A percentile compares a stretch with the other conserved stretches of the same genome.
Conservation (phyloP, 1,140 invertebrate genomes). For the Listronotus bonariensis region DNA sequence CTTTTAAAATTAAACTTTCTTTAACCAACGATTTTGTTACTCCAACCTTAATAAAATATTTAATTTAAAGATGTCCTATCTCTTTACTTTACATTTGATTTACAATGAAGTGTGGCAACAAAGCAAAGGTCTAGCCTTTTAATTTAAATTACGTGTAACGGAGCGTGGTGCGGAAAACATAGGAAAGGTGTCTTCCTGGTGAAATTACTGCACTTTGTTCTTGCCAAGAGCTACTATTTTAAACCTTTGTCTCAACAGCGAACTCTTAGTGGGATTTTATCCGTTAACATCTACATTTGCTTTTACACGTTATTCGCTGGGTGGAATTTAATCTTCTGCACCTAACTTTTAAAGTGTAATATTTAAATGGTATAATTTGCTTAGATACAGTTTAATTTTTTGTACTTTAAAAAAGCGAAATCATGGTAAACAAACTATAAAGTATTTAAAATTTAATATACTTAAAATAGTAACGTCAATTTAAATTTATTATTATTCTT, state of each 20-base stretch:
- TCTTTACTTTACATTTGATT: conserved; percentile 1
- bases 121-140: conserved; percentile 3
- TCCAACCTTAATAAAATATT: not conserved
- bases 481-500: too few relatives aligned
- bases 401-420: too few relatives aligned
- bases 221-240: not conserved
- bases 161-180: not conserved
- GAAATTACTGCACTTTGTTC: conserved; percentile 13
- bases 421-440: too few relatives aligned
- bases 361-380: too few relatives aligned
- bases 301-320: not conserved
- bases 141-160: conserved; percentile 6
- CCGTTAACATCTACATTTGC: not conserved
- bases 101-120: not conserved
- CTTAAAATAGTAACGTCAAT: too few relatives aligned
- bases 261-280: not conserved
- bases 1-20: too few relatives aligned
- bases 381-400: too few relatives aligned
- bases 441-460: too few relatives aligned
- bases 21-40: too few relatives aligned
- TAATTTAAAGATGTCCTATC: not conserved
- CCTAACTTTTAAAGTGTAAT: too few relatives aligned
- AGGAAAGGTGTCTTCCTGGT: conserved; percentile 4
- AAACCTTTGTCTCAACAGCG: conserved; percentile 1
- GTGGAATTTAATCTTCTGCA: not conserved